Percentiles rank a stretch among this genome's conserved stretches.
Evolutionary conservation across 2,797 vertebrate species (phyloP).

Genomic region (Danio choprae): DNA sequence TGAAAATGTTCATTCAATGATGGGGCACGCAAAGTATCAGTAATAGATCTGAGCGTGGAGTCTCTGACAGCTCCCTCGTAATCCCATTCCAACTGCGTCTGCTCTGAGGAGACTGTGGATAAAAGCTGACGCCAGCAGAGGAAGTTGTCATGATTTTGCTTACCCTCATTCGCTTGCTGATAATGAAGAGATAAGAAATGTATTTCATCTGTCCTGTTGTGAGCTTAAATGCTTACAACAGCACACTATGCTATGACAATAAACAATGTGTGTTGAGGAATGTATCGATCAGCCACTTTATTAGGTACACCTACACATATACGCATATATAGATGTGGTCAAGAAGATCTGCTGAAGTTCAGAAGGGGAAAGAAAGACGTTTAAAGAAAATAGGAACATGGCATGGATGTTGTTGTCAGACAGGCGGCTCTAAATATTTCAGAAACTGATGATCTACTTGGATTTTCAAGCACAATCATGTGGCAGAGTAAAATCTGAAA

Average conservation of each 20-base stretch:
- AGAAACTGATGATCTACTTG: too few species aligned
- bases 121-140: constrained; percentile 6
- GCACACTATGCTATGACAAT: constrained; percentile 1
- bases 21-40: neutral
- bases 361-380: too few species aligned
- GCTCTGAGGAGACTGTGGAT: constrained; percentile 15
- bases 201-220: neutral
- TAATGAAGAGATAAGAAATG: constrained; percentile 19
- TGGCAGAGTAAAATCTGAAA: too few species aligned
- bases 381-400: too few species aligned
- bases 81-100: constrained; percentile 41
- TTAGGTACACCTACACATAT: too few species aligned
- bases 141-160: neutral
- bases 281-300: too few species aligned
- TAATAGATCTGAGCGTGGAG: neutral
- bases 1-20: constrained; percentile 32
- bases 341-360: too few species aligned
- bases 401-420: too few species aligned
- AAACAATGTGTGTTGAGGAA: neutral
- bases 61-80: constrained; percentile 43
- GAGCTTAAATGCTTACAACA: constrained; percentile 11
- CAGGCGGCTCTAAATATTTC: too few species aligned
- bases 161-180: neutral
- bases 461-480: too few species aligned
- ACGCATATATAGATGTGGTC: too few species aligned